Conservation (phyloP, 2,888 invertebrate species). For the Agapostemon virescens region DNA sequence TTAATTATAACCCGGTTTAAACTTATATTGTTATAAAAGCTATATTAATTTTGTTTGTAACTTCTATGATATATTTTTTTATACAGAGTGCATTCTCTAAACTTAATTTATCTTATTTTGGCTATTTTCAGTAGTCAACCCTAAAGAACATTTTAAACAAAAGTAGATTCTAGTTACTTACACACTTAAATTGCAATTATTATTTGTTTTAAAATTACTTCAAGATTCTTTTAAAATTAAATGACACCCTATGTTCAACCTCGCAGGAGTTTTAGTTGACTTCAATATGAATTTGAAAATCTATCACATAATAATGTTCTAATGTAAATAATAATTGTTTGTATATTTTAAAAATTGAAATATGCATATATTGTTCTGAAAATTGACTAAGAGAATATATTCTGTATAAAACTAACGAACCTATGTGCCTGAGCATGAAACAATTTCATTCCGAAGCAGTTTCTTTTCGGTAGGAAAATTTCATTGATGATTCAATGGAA, state of each 20-base stretch:
- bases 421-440: conserved; percentile 4
- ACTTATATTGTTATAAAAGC: background rate
- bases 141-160: too few relatives aligned
- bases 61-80: background rate
- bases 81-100: background rate
- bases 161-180: background rate
- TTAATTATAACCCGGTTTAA: conserved; percentile 1
- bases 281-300: background rate
- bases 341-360: background rate
- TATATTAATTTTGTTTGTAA: background rate
- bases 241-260: background rate
- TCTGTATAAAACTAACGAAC: background rate
- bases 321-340: background rate
- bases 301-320: background rate
- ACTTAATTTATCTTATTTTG: background rate
- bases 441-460: background rate
- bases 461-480: background rate
- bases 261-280: background rate
- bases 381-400: background rate
- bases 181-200: background rate
- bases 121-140: background rate
- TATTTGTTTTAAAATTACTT: background rate
- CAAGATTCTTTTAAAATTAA: background rate
- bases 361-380: background rate
- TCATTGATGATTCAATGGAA: background rate